Percentiles rank a stretch among this genome's conserved stretches.
These are phyloP conservation scores for Irena cyanogastra DNA, from an alignment of 2,113 vertebrate species.

Conservation along the genomic window DNA sequence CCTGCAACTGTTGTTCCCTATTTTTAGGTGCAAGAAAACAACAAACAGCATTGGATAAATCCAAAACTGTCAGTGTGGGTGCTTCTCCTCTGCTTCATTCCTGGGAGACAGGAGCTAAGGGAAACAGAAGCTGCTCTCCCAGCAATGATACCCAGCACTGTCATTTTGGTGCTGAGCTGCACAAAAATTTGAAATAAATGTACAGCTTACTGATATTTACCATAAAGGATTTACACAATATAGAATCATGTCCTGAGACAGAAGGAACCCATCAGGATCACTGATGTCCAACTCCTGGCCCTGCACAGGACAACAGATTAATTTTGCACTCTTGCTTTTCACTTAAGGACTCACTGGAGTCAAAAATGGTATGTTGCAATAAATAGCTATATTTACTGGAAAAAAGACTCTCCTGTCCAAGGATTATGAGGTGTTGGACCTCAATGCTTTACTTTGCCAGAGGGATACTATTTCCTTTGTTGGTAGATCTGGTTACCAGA, in stretches of 20 bases:
- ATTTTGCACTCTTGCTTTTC: background rate
- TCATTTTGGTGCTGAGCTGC: background rate
- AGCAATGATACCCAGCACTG: background rate
- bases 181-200: background rate
- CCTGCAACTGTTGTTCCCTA: background rate
- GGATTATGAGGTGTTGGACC: constrained; percentile 36
- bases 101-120: background rate
- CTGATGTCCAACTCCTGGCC: background rate
- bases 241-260: background rate
- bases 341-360: background rate
- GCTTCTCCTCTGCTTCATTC: background rate
- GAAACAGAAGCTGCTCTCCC: background rate
- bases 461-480: constrained; percentile 34
- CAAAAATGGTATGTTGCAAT: background rate
- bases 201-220: background rate
- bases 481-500: constrained; percentile 47
- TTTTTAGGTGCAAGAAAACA: background rate
- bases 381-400: background rate
- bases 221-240: background rate
- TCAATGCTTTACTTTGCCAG: constrained; percentile 14
- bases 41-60: background rate
- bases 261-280: background rate
- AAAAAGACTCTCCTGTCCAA: background rate
- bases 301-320: background rate
- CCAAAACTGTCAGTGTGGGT: fast-evolving